phyloP scores from a whole-genome alignment of 2,797 vertebrate species.

The Brotula barbata region DNA sequence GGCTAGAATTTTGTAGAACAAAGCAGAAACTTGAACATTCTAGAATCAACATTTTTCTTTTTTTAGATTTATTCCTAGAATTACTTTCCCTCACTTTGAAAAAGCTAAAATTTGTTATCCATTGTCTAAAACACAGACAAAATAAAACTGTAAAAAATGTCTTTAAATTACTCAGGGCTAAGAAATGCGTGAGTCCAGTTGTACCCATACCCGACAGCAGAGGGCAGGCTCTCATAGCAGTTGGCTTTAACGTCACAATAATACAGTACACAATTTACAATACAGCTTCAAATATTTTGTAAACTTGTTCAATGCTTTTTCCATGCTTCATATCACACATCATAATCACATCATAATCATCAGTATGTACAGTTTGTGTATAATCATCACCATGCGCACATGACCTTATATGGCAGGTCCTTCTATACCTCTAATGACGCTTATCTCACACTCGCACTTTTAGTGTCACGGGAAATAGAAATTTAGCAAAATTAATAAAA shows the following conservation, averaged over 20 bases:
- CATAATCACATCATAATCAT: slow-evolving; percentile 29
- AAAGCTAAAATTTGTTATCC: too few species aligned
- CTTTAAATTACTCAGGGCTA: too few species aligned
- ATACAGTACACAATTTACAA: slow-evolving; percentile 66
- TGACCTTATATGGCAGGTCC: slow-evolving; percentile 11
- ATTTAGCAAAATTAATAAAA: slow-evolving; percentile 35
- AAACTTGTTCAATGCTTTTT: slow-evolving; percentile 56
- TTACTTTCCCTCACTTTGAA: too few species aligned
- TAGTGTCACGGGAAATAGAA: slow-evolving; percentile 32
- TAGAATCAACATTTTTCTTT: too few species aligned
- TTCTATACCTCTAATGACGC: neutral
- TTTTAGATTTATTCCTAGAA: too few species aligned
- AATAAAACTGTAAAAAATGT: too few species aligned
- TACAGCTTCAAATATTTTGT: slow-evolving; percentile 56
- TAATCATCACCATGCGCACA: slow-evolving; percentile 36
- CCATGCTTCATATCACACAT: slow-evolving; percentile 57
- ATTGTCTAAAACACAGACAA: too few species aligned
- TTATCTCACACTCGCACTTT: slow-evolving; percentile 24
- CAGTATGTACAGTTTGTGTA: slow-evolving; percentile 51
- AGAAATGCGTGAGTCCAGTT: slow-evolving; percentile 17
- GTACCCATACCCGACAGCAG: slow-evolving; percentile 45
- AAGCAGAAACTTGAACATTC: too few species aligned
- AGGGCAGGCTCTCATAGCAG: slow-evolving; percentile 39
- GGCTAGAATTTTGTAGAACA: too few species aligned
- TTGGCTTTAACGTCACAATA: slow-evolving; percentile 40